Evolutionary conservation across 1,140 invertebrate genomes (phyloP), one percentile per base, ranked within the genome.

Genomic region (Magallana ariakensis): DNA sequence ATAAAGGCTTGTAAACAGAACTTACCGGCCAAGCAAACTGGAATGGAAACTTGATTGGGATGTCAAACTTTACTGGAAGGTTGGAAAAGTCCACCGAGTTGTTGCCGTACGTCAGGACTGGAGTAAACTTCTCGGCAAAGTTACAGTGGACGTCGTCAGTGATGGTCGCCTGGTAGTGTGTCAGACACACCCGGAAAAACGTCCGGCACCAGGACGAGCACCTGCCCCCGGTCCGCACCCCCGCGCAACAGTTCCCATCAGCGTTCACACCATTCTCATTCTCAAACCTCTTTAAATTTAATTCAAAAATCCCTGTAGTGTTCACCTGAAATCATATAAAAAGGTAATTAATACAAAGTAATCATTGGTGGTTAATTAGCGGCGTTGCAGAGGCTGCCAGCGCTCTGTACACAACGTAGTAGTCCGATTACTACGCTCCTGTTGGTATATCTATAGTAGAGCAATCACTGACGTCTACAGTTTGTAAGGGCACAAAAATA

Each of bases 81-180:
- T 92, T 62, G 53, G 75, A 22, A 90, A 97, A 95, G 94, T 97
- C 96, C 92, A 97, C 95, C 88, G 96, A 96, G 95, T 98, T 98
- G 88, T 97, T 96, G 90, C 97, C 97, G 15, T 75, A 26, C 22
- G 66, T 75, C 62, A 98, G 95, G 87, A 98, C 97, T n/a, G 97
- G 97, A 60, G 98, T 98, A 60, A 97, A 96, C 87, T 97, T 96
- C 95, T 97, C 97, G 90, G 98, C 98, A 95, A 98, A 99, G 19
- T 97, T 98, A 95, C 98, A 99, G 11, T 89, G 86, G 19, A 87
- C 83, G 90, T 96, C 97, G 46, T 97, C 97, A 95, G 98, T 97
- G 93, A 99, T 98, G 94, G 97, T 97, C 53, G 96, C 97, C 96
- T 99, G 98, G 95, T 98, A 99, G 94, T 99, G 97, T 94, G 98